Conservation (phyloP, 2,113 vertebrate species). For the Paramormyrops kingsleyae region DNA sequence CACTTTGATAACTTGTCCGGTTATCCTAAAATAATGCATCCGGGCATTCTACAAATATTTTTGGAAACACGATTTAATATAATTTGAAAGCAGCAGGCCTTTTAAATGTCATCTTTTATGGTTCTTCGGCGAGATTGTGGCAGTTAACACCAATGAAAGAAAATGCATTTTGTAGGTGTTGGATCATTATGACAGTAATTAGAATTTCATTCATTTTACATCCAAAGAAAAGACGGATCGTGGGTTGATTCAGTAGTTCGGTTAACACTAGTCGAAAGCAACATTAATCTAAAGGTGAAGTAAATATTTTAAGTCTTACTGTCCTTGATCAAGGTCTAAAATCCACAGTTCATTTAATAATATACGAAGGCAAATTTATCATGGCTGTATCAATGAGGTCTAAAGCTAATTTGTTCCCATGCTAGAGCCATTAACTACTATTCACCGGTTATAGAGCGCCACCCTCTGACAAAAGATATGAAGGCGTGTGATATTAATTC, state of each 20-base stretch:
- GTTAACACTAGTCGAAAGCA: slow-evolving; percentile 44
- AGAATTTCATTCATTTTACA: slow-evolving; percentile 34
- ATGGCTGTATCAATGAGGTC: slow-evolving; percentile 32
- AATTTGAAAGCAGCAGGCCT: neutral
- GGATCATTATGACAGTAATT: slow-evolving; percentile 36
- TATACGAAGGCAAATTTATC: slow-evolving; percentile 36
- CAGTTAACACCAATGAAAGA: neutral
- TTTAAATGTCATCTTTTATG: neutral
- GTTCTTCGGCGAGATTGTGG: neutral
- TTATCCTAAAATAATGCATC: neutral
- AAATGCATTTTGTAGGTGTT: slow-evolving; percentile 17
- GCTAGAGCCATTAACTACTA: neutral
- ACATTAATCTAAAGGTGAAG: slow-evolving; percentile 45
- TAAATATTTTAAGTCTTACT: slow-evolving; percentile 43
- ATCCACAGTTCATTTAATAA: slow-evolving; percentile 38
- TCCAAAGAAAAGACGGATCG: slow-evolving; percentile 36
- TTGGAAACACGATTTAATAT: neutral
- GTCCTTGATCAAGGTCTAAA: slow-evolving; percentile 53
- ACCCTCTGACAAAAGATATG: slow-evolving; percentile 42
- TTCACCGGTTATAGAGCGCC: slow-evolving; percentile 57
- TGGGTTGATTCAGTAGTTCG: slow-evolving; percentile 41
- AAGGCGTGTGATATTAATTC: neutral
- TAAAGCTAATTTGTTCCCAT: neutral
- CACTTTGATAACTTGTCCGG: slow-evolving; percentile 1
- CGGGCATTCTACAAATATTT: neutral